phyloP scores from a whole-genome alignment of 2,797 vertebrate species.

The Chrosomus eos region DNA sequence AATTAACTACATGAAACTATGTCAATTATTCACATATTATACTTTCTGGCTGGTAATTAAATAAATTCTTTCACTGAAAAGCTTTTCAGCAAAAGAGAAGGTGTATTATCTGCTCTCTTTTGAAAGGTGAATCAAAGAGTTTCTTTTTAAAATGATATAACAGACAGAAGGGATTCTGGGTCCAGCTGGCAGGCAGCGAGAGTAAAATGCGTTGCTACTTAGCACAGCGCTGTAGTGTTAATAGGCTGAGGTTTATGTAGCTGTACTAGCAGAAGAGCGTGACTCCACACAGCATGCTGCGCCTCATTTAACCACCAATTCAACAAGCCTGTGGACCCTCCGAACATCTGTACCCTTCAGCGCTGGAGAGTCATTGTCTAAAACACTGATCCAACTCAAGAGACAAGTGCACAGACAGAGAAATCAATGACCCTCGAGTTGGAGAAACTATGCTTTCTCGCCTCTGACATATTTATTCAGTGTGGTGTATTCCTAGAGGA shows the following conservation, averaged over 20 bases:
- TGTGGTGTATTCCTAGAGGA: constrained; percentile 4
- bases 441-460: constrained; percentile 30
- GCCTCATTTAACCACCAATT: constrained; percentile 54
- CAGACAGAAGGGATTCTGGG: constrained; percentile 26
- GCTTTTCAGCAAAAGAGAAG: constrained; percentile 12
- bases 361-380: constrained; percentile 49
- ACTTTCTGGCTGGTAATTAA: constrained; percentile 52
- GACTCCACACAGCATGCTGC: constrained; percentile 48
- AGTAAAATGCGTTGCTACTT: constrained; percentile 30
- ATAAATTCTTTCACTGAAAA: constrained; percentile 40
- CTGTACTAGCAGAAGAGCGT: constrained; percentile 31
- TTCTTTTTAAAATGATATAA: constrained; percentile 15
- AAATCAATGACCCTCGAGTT: constrained; percentile 50
- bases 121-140: constrained; percentile 17
- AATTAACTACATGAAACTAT: constrained; percentile 53
- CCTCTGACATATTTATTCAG: constrained; percentile 29
- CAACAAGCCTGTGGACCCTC: constrained; percentile 46
- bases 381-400: constrained; percentile 48
- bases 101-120: constrained; percentile 1
- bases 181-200: constrained; percentile 16
- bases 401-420: constrained; percentile 38
- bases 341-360: constrained; percentile 42
- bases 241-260: constrained; percentile 53
- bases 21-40: constrained; percentile 40
- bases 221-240: constrained; percentile 43